These are phyloP conservation scores for Tachysurus fulvidraco DNA, from an alignment of 2,113 vertebrate species.

Conservation along the genomic window DNA sequence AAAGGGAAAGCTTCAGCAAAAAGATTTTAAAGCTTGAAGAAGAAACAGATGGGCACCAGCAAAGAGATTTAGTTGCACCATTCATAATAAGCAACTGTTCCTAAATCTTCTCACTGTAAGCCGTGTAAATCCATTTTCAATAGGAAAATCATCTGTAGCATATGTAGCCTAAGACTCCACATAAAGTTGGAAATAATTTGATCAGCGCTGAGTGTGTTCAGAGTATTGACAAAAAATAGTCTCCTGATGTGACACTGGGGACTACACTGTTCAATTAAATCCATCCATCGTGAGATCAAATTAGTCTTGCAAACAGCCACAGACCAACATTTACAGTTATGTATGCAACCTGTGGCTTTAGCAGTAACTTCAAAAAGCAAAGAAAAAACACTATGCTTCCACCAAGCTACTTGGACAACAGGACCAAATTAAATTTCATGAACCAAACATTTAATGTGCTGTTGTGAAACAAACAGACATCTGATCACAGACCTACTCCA, in stretches of 20 bases:
- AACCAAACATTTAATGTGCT: constrained; percentile 22
- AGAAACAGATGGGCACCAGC: not conserved
- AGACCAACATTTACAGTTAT: not conserved
- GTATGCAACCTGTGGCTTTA: not conserved
- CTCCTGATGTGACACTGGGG: not conserved
- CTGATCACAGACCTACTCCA: constrained; percentile 8
- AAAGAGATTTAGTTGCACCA: not conserved
- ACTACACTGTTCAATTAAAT: not conserved
- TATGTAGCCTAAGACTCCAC: not conserved
- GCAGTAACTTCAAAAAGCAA: not conserved
- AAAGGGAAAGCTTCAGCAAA: constrained; percentile 18
- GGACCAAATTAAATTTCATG: not conserved
- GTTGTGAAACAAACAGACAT: constrained; percentile 16
- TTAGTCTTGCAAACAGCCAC: not conserved
- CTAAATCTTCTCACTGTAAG: not conserved
- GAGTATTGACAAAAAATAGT: not conserved
- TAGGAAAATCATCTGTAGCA: not conserved
- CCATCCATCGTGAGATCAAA: not conserved
- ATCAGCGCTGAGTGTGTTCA: not conserved
- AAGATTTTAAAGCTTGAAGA: not conserved
- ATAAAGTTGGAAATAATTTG: constrained; percentile 12
- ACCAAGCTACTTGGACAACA: not conserved
- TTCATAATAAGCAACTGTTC: not conserved
- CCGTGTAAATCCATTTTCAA: not conserved
- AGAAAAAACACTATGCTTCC: not conserved